Conservation (phyloP, 2,888 invertebrate genomes). For the Microctonus aethiopoides region DNA sequence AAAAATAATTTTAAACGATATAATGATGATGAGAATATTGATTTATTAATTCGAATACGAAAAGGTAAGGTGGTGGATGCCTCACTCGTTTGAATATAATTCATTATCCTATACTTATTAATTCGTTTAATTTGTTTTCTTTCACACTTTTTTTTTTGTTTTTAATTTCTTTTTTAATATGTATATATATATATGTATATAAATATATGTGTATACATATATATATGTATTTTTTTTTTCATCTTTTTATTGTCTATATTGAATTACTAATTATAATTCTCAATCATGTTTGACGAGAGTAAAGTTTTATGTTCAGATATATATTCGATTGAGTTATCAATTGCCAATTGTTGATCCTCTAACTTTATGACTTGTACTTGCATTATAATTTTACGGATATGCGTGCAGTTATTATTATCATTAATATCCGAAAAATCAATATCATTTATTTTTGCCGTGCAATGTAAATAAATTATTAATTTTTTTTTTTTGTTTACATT, state of each 20-base stretch:
- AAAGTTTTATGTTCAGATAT: conserved; percentile 15
- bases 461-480: conserved; percentile 20
- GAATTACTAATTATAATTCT: neutral
- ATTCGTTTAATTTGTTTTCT: neutral
- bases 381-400: conserved; percentile 12
- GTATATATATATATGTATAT: no score
- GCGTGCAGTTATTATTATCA: neutral
- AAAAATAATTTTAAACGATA: neutral
- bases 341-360: neutral
- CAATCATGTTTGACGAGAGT: conserved; percentile 12
- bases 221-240: neutral
- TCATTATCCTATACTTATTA: neutral
- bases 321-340: conserved; percentile 2
- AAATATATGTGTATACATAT: no score
- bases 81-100: neutral
- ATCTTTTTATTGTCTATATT: neutral
- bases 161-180: no score
- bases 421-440: conserved; percentile 1
- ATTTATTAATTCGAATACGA: neutral
- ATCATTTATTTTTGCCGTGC: neutral
- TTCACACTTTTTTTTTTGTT: neutral
- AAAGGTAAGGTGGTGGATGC: neutral
- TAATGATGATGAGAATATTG: conserved; percentile 4
- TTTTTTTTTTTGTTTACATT: conserved; percentile 7
- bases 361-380: neutral